Evolutionary conservation across 2,888 invertebrate species (phyloP).

Genomic region (Epinotia brunnichana): DNA sequence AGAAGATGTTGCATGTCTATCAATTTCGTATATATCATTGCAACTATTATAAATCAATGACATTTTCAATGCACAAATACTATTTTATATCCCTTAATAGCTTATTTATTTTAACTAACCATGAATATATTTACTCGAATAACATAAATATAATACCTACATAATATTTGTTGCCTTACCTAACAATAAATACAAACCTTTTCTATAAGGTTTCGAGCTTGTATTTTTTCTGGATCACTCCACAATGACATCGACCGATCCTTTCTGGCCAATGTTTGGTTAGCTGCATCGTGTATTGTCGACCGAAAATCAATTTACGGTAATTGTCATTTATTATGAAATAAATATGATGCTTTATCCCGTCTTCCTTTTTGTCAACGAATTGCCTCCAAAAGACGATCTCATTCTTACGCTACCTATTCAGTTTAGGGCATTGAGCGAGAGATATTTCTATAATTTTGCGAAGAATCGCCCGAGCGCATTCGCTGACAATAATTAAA

Average conservation of each 20-base stretch:
- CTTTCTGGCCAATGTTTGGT: constrained; percentile 87
- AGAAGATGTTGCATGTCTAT: too few relatives aligned
- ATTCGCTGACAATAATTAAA: constrained; percentile 79
- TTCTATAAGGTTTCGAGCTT: constrained; percentile 54
- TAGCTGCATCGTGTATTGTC: constrained; percentile 84
- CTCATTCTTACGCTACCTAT: constrained; percentile 56
- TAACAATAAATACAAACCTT: constrained; percentile 73
- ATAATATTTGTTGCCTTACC: constrained; percentile 73
- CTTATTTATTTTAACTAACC: constrained; percentile 48
- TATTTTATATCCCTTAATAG: constrained; percentile 21
- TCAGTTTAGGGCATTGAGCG: constrained; percentile 68
- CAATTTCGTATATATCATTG: background rate
- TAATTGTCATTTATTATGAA: constrained; percentile 84
- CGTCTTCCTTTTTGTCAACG: constrained; percentile 62
- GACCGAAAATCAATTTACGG: constrained; percentile 80
- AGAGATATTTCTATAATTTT: constrained; percentile 73
- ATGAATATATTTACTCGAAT: constrained; percentile 47
- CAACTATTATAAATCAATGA: background rate
- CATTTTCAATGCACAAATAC: background rate
- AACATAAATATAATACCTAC: constrained; percentile 58
- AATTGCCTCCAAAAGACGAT: constrained; percentile 66
- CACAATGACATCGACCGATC: constrained; percentile 78
- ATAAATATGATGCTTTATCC: constrained; percentile 82
- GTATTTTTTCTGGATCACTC: constrained; percentile 57
- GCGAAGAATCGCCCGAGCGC: constrained; percentile 68